phyloP scores from a whole-genome alignment of 1,140 invertebrate species.

The Lasioglossum baleicum region DNA sequence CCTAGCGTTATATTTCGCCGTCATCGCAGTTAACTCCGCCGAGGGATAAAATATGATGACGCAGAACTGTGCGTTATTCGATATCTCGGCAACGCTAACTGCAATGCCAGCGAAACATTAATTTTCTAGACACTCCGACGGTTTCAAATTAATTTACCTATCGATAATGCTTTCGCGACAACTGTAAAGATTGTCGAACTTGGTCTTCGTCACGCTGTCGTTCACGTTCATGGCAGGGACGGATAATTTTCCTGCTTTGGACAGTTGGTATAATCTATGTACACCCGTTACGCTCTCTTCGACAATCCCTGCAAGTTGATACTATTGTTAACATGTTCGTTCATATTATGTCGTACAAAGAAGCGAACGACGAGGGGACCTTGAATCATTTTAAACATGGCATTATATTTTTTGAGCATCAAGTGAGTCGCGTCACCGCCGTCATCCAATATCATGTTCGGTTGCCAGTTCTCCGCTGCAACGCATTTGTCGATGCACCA shows the following conservation, averaged over 20 bases:
- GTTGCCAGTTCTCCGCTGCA: constrained; percentile 95
- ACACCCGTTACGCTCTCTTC: constrained; percentile 99
- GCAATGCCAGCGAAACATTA: too few species aligned
- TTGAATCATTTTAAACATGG: constrained; percentile 97
- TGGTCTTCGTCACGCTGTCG: constrained; percentile 99
- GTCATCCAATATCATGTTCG: constrained; percentile 99
- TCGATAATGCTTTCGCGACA: constrained; percentile 94
- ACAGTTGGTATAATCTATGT: constrained; percentile 97
- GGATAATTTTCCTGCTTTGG: constrained; percentile 95
- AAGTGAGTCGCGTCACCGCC: constrained; percentile 98
- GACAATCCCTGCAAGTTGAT: constrained; percentile 88
- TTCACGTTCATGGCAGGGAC: constrained; percentile 99
- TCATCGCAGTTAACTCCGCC: too few species aligned
- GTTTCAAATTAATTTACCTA: constrained; percentile 84
- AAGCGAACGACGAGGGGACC: constrained; percentile 79
- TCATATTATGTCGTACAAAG: neutral
- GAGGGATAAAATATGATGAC: too few species aligned
- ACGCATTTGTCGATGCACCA: constrained; percentile 98
- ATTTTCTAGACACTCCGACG: too few species aligned
- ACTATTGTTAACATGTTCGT: neutral
- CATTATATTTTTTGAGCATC: constrained; percentile 97
- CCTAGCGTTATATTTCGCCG: too few species aligned
- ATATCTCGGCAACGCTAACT: too few species aligned
- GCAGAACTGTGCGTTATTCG: too few species aligned
- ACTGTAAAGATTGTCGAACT: constrained; percentile 98